Evolutionary conservation across 2,797 vertebrate species (phyloP).

Genomic region (Thalassophryne amazonica): DNA sequence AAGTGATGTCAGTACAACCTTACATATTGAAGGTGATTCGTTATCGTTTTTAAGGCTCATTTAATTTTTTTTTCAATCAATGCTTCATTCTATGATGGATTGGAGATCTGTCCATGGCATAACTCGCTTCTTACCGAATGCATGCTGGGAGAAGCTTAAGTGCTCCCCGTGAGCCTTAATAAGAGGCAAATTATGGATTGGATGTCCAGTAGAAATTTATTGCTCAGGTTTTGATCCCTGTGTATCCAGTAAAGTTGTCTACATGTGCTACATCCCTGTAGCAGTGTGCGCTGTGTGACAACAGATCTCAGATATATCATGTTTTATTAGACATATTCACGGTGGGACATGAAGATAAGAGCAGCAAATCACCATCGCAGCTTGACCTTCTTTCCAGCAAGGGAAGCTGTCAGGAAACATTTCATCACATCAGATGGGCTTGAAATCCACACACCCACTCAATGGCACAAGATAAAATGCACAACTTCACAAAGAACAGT

Average conservation of each 20-base stretch:
- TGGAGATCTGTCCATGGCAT: no score
- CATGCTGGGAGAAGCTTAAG: no score
- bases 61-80: no score
- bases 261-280: not conserved
- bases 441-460: conserved; percentile 1
- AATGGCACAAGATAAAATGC: no score
- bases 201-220: not conserved
- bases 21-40: no score
- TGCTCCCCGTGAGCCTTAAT: no score
- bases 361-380: conserved; percentile 38
- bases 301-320: not conserved
- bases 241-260: not conserved
- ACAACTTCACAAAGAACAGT: no score
- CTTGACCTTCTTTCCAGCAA: conserved; percentile 52
- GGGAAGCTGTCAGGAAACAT: conserved; percentile 34
- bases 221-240: not conserved
- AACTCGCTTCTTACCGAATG: no score
- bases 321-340: conserved; percentile 23
- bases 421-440: conserved; percentile 20
- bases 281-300: conserved; percentile 11
- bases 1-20: no score
- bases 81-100: no score
- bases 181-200: not conserved
- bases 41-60: no score
- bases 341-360: conserved; percentile 47